Percentiles rank a stretch among this genome's conserved stretches.
phyloP scores from a whole-genome alignment of 1,140 invertebrate genomes.

The Odontomachus brunneus region DNA sequence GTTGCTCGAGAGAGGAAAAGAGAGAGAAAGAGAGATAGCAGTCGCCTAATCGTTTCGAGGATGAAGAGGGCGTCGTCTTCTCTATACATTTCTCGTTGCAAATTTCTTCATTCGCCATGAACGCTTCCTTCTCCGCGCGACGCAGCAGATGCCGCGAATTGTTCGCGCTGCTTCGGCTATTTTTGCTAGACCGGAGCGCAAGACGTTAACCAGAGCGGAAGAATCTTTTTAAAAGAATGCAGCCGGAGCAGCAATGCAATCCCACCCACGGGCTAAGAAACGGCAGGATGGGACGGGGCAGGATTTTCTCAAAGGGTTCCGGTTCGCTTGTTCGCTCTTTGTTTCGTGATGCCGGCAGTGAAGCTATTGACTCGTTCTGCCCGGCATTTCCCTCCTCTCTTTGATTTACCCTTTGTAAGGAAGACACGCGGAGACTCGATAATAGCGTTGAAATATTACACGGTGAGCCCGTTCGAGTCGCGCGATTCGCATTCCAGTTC shows the following conservation, averaged over 20 bases:
- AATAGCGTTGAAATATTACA: conserved; percentile 58
- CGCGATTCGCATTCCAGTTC: conserved; percentile 37
- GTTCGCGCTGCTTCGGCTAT: conserved; percentile 36
- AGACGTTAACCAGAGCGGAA: conserved; percentile 70
- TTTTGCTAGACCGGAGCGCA: conserved; percentile 42
- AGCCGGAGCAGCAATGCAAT: conserved; percentile 62
- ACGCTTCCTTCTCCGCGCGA: conserved; percentile 34
- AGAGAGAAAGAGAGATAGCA: too few species aligned
- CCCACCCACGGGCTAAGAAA: conserved; percentile 41
- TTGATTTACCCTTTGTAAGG: conserved; percentile 46
- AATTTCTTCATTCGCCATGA: conserved; percentile 37
- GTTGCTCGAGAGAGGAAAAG: too few species aligned
- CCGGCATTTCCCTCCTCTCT: conserved; percentile 45
- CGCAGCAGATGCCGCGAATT: conserved; percentile 48
- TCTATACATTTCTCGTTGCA: conserved; percentile 7
- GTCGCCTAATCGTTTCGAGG: conserved; percentile 1
- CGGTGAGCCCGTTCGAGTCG: conserved; percentile 11
- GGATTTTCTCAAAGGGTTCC: conserved; percentile 67
- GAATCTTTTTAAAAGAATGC: conserved; percentile 68
- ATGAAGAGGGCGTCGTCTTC: not conserved
- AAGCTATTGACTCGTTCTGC: conserved; percentile 55
- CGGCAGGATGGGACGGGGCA: conserved; percentile 47
- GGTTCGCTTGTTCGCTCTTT: conserved; percentile 53
- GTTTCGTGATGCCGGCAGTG: conserved; percentile 49
- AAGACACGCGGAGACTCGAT: conserved; percentile 60